Evolutionary conservation across 2,797 vertebrate species (phyloP).

Genomic region (Erethizon dorsatum): DNA sequence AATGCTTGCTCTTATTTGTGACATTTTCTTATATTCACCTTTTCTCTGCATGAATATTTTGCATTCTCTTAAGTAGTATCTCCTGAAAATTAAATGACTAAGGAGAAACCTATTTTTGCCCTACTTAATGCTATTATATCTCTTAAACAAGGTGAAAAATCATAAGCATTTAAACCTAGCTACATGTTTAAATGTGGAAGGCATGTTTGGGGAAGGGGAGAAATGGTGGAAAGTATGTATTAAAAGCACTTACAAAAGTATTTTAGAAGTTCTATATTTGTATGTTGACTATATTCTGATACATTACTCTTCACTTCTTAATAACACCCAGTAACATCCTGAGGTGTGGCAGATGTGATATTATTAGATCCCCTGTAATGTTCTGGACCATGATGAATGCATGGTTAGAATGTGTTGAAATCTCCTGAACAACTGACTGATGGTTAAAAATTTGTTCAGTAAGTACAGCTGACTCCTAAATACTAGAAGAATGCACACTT

Average conservation of each 20-base stretch:
- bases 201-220: neutral
- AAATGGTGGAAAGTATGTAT: neutral
- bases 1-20: neutral
- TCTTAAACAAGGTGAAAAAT: slow-evolving; percentile 27
- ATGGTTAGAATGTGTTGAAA: neutral
- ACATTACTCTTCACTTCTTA: neutral
- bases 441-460: slow-evolving; percentile 15
- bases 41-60: neutral
- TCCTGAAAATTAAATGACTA: slow-evolving; percentile 42
- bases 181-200: slow-evolving; percentile 40
- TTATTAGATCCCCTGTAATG: neutral
- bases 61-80: neutral
- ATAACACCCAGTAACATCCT: neutral
- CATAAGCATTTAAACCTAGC: neutral
- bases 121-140: neutral
- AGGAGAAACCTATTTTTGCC: neutral
- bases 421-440: neutral
- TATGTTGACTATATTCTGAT: neutral
- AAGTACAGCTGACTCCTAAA: neutral
- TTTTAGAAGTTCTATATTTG: neutral
- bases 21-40: slow-evolving; percentile 4
- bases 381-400: neutral
- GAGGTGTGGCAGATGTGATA: neutral
- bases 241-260: neutral
- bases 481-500: neutral